Conservation (phyloP, 2,888 invertebrate species). For the Campoplex nolae region DNA sequence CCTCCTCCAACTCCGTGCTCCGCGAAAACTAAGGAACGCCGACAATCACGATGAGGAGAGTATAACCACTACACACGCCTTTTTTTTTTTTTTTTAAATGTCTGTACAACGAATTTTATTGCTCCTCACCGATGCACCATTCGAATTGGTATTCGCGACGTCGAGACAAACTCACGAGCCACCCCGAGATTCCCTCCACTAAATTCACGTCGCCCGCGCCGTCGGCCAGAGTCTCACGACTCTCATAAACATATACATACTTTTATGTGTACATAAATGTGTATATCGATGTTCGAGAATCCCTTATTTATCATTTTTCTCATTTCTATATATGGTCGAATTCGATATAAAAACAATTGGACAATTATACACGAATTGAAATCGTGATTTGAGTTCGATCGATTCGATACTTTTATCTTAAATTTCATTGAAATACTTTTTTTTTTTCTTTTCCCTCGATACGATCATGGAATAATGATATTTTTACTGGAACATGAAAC, state of each 20-base stretch:
- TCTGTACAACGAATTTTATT: slow-evolving; percentile 44
- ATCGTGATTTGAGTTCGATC: slow-evolving; percentile 7
- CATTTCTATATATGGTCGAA: slow-evolving; percentile 6
- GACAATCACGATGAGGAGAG: slow-evolving; percentile 50
- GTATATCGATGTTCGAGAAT: slow-evolving; percentile 21
- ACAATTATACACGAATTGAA: slow-evolving; percentile 39
- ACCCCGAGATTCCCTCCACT: slow-evolving; percentile 46
- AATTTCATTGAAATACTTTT: background rate
- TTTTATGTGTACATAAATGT: slow-evolving; percentile 2
- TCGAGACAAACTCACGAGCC: slow-evolving; percentile 41
- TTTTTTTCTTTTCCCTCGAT: background rate
- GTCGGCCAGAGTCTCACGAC: slow-evolving; percentile 51
- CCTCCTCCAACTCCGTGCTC: background rate
- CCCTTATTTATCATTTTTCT: slow-evolving; percentile 47
- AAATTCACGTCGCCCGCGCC: slow-evolving; percentile 46
- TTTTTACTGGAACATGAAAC: slow-evolving; percentile 1
- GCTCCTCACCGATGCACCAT: slow-evolving; percentile 57
- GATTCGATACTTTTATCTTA: background rate
- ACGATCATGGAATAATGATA: slow-evolving; percentile 18
- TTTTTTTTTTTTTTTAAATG: background rate
- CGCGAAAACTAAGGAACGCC: slow-evolving; percentile 44
- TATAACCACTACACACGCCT: background rate
- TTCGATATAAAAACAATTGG: slow-evolving; percentile 44
- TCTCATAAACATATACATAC: slow-evolving; percentile 18
- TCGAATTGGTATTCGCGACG: slow-evolving; percentile 70